Conservation (phyloP, 2,888 invertebrate genomes). For the Nomada fabriciana region DNA sequence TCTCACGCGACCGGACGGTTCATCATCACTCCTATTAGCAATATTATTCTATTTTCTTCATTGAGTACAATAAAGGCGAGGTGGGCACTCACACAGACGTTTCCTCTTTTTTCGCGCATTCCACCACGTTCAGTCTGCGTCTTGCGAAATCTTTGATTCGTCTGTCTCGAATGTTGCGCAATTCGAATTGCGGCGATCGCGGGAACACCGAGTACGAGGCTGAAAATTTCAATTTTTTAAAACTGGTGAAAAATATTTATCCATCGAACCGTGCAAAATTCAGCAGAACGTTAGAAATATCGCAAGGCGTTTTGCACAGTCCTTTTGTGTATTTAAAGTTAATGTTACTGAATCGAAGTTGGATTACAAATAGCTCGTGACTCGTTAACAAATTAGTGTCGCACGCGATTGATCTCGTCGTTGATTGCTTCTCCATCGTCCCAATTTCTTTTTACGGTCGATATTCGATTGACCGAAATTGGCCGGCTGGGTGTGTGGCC, state of each 20-base stretch:
- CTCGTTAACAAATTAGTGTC: constrained; percentile 62
- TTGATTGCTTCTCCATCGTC: constrained; percentile 45
- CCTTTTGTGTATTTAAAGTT: no score
- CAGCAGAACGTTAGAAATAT: no score
- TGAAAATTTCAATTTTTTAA: background rate
- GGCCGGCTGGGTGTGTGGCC: constrained; percentile 33
- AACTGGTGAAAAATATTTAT: background rate
- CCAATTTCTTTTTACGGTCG: constrained; percentile 47
- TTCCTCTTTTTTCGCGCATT: background rate
- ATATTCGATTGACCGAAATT: constrained; percentile 69
- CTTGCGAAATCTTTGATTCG: background rate
- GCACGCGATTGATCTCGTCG: constrained; percentile 15
- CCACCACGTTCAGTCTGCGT: background rate
- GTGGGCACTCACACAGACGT: background rate
- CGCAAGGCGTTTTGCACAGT: no score
- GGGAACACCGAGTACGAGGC: constrained; percentile 44
- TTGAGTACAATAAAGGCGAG: background rate
- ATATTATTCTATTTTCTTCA: background rate
- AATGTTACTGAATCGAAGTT: constrained; percentile 13
- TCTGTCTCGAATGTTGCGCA: constrained; percentile 21
- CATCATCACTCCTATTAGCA: background rate
- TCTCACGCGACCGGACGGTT: background rate
- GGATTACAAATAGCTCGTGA: constrained; percentile 46
- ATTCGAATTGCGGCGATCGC: constrained; percentile 52
- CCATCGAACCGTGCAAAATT: background rate